Conservation (phyloP, 2,888 invertebrate species). For the Ophonus ardosiacus region DNA sequence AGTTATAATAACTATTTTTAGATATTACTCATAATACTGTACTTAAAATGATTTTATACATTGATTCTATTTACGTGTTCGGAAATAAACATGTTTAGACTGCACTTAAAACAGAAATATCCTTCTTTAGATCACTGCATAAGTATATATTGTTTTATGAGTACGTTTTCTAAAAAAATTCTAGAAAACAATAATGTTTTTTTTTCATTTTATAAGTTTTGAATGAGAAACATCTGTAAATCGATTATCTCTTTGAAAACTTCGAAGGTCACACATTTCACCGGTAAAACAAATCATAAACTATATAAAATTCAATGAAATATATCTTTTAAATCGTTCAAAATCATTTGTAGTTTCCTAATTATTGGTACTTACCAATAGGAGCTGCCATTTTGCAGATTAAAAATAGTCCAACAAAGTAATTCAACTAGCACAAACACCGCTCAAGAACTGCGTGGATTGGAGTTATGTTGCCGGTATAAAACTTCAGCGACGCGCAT, state of each 20-base stretch:
- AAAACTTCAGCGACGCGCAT: conserved; percentile 40
- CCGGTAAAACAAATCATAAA: not conserved
- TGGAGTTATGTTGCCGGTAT: conserved; percentile 37
- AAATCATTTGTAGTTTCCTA: not conserved
- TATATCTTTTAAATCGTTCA: not conserved
- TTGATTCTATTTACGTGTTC: not conserved
- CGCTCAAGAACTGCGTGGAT: conserved; percentile 54
- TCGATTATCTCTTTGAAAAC: not conserved
- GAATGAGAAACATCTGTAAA: not conserved
- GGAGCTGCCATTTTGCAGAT: conserved; percentile 60
- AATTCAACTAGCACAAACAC: conserved; percentile 52
- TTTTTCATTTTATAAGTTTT: not conserved
- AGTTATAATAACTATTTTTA: not conserved
- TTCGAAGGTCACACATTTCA: conserved; percentile 4
- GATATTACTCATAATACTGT: not conserved
- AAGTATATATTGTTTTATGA: not conserved
- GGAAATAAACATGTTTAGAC: not conserved
- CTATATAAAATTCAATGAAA: not conserved
- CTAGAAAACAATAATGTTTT: not conserved
- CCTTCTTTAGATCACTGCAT: not conserved
- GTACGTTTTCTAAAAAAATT: not conserved
- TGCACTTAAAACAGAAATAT: not conserved
- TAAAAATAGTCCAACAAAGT: conserved; percentile 43
- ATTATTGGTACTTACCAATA: conserved; percentile 45
- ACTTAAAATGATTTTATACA: not conserved